Base-by-base conservation (phyloP, 2,888 invertebrate genomes). In the Tetheella fluctuosa region DNA sequence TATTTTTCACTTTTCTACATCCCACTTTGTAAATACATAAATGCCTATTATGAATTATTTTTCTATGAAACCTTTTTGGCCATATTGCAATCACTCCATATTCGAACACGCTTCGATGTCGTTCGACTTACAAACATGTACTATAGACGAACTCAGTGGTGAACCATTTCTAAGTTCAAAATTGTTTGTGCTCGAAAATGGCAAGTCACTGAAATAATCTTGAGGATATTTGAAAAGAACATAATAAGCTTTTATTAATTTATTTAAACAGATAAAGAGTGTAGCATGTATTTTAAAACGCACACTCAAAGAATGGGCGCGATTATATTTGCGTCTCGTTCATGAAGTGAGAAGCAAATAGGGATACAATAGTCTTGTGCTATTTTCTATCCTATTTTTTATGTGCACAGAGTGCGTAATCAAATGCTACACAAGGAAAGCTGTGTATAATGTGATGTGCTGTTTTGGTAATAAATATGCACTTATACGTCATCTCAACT, bases 401-500 rank as follows among this genome's bases (percentile, higher is more conserved):
- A 30, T 10, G 10, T 30, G 30, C 30, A 30, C 30, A 30, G 30
- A 8, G 30, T 30, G 30, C 30, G 30, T 30, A 8, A 30, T 30
- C 8, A 34, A 34, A 10, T 30, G 30, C n/a, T 5, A 6, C 7
- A 39, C 1, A 10, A 2, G 39, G 15, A 39, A 39, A 39, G 39
- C 39, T 39, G n/a, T 39, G 39, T n/a, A 39, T 39, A n/a, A 4
- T 39, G n/a, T n/a, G n/a, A 20, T 48, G 10, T 20, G 20, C 20
- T 48, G 20, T 23, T n/a, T 28, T 17, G 34, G 17, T 17, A 59
- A 52, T 39, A 17, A 34, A 48, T 59, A 52, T 59, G 59, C 59
- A 56, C 56, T 56, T 39, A 57, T 59, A 17, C 64, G 60, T 59
- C 42, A 55, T 63, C 63, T 67, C 64, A 63, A 65, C 64, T 58